Conservation (phyloP, 2,888 invertebrate species). For the Cryptus viduatorius region DNA sequence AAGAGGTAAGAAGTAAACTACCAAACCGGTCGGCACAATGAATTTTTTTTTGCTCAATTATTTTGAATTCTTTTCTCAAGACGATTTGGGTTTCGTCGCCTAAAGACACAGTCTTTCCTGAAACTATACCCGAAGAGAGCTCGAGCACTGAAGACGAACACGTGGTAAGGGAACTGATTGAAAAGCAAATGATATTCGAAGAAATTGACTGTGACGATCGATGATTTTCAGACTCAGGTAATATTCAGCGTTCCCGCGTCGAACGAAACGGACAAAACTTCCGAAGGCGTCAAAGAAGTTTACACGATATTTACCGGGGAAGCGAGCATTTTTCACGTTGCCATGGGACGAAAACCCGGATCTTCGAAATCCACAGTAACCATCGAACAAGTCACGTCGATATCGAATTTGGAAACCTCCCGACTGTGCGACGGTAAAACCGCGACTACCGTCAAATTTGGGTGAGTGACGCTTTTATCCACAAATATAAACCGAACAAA, state of each 20-base stretch:
- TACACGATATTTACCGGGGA: constrained; percentile 93
- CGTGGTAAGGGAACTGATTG: constrained; percentile 87
- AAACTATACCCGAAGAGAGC: constrained; percentile 97
- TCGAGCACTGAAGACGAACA: constrained; percentile 97
- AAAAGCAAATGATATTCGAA: constrained; percentile 23
- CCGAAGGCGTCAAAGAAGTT: constrained; percentile 90
- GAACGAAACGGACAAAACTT: constrained; percentile 86
- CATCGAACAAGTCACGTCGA: constrained; percentile 85
- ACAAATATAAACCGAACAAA: background rate
- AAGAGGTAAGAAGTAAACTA: constrained; percentile 86
- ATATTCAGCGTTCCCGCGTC: constrained; percentile 94
- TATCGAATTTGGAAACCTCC: constrained; percentile 82
- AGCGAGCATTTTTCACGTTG: constrained; percentile 91
- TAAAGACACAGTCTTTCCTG: constrained; percentile 95
- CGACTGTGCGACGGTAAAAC: constrained; percentile 73
- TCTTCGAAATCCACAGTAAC: constrained; percentile 85
- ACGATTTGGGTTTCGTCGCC: constrained; percentile 93
- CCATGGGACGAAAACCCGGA: constrained; percentile 85
- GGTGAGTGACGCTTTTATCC: constrained; percentile 81
- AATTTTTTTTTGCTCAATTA: constrained; percentile 2
- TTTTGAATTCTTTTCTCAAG: constrained; percentile 81
- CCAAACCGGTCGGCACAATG: background rate
- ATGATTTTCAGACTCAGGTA: constrained; percentile 85
- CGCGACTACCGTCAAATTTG: constrained; percentile 85
- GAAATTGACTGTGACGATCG: background rate